Percentiles rank a stretch among this genome's conserved stretches.
Conservation (phyloP, 2,888 invertebrate genomes). For the Andrena trimmerana region DNA sequence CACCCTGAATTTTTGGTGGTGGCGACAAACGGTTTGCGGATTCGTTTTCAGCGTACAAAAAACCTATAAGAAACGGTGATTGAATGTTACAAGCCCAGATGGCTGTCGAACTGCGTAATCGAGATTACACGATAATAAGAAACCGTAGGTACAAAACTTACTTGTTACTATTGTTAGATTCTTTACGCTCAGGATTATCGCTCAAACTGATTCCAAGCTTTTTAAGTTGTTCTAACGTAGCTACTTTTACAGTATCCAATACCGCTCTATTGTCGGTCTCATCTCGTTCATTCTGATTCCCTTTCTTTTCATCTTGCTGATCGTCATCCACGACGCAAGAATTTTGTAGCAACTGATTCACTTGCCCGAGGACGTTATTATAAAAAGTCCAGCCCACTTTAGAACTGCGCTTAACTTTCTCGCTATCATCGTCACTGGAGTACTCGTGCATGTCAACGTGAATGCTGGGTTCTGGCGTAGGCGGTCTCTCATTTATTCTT, state of each 20-base stretch:
- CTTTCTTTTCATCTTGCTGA: constrained; percentile 50
- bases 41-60: too few relatives aligned
- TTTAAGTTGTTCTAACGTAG: constrained; percentile 81
- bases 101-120: neutral
- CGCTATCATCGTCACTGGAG: constrained; percentile 84
- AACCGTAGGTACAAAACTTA: constrained; percentile 50
- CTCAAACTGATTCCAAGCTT: constrained; percentile 81
- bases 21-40: too few relatives aligned
- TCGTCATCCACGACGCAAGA: constrained; percentile 76
- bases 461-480: constrained; percentile 86
- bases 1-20: too few relatives aligned
- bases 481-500: constrained; percentile 77
- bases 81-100: too few relatives aligned
- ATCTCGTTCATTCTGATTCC: constrained; percentile 57
- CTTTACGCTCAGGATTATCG: constrained; percentile 75
- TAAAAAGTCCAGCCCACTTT: constrained; percentile 90
- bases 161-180: constrained; percentile 74
- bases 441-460: constrained; percentile 86
- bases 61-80: too few relatives aligned
- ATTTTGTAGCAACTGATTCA: constrained; percentile 86
- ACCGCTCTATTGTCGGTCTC: constrained; percentile 62
- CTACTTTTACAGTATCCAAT: constrained; percentile 79
- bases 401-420: constrained; percentile 86
- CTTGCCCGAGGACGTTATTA: constrained; percentile 89
- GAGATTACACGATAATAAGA: constrained; percentile 6